Conservation (phyloP, 2,888 invertebrate genomes). For the Xanthorhoe designata region DNA sequence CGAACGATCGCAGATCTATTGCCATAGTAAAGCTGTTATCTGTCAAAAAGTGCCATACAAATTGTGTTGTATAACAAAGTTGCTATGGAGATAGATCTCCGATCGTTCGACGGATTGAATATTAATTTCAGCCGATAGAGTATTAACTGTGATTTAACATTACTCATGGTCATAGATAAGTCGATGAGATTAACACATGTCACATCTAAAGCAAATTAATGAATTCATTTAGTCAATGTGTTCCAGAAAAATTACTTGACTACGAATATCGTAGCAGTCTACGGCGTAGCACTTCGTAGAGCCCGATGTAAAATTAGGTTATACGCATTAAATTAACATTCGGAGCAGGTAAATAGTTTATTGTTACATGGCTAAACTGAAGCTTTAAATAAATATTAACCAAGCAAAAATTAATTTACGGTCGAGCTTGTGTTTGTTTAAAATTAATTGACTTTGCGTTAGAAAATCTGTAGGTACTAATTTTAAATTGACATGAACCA, state of each 20-base stretch:
- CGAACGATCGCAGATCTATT: too few species aligned
- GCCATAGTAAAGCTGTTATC: too few species aligned
- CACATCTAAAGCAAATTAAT: too few species aligned
- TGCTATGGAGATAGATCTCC: too few species aligned
- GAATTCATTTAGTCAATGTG: not conserved
- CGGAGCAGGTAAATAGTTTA: not conserved
- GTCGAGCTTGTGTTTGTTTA: too few species aligned
- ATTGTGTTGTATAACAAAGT: too few species aligned
- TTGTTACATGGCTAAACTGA: not conserved
- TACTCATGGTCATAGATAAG: not conserved
- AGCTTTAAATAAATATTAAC: too few species aligned
- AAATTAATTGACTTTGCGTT: not conserved
- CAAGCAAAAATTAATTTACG: not conserved
- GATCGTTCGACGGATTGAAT: too few species aligned
- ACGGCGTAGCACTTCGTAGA: slow-evolving; percentile 34
- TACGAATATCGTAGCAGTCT: slow-evolving; percentile 16
- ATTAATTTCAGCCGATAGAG: too few species aligned
- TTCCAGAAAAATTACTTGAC: not conserved
- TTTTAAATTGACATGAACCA: slow-evolving; percentile 23
- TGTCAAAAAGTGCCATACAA: too few species aligned
- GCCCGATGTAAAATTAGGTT: slow-evolving; percentile 4
- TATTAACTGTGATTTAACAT: not conserved
- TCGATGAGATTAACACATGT: too few species aligned
- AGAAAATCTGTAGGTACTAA: slow-evolving; percentile 4
- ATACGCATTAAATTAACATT: not conserved